phyloP scores from a whole-genome alignment of 1,140 invertebrate genomes.

The Melanaphis sacchari region DNA sequence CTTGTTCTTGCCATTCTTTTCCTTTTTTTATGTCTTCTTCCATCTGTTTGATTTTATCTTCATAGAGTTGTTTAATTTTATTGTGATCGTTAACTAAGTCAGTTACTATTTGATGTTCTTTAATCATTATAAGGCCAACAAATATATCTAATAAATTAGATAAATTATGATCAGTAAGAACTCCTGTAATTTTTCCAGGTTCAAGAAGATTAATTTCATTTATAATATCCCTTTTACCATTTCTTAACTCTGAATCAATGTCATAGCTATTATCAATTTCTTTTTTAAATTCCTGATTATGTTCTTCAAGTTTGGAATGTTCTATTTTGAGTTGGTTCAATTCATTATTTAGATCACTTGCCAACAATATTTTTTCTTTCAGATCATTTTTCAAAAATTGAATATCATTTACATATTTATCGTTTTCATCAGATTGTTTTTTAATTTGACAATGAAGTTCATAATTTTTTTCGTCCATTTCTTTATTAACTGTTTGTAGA shows the following conservation, averaged over 20 bases:
- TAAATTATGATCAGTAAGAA: slow-evolving; percentile 33
- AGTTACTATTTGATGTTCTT: slow-evolving; percentile 38
- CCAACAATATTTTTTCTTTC: not conserved
- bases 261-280: slow-evolving; percentile 35
- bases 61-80: slow-evolving; percentile 20
- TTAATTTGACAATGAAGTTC: not conserved
- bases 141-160: slow-evolving; percentile 35
- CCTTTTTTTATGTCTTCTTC: slow-evolving; percentile 50
- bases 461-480: not conserved
- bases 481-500: not conserved
- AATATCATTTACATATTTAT: not conserved
- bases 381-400: not conserved
- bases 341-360: not conserved
- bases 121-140: slow-evolving; percentile 36
- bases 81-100: slow-evolving; percentile 1
- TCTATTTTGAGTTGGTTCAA: not conserved
- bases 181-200: slow-evolving; percentile 37
- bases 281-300: not conserved
- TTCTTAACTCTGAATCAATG: slow-evolving; percentile 39
- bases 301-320: not conserved
- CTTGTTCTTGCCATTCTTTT: slow-evolving; percentile 49
- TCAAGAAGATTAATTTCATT: slow-evolving; percentile 52
- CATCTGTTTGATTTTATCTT: slow-evolving; percentile 44
- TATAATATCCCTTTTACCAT: slow-evolving; percentile 30
- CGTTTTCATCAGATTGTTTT: not conserved